These are phyloP conservation scores for Girardinus metallicus DNA, from an alignment of 2,797 vertebrate species.

Conservation along the genomic window DNA sequence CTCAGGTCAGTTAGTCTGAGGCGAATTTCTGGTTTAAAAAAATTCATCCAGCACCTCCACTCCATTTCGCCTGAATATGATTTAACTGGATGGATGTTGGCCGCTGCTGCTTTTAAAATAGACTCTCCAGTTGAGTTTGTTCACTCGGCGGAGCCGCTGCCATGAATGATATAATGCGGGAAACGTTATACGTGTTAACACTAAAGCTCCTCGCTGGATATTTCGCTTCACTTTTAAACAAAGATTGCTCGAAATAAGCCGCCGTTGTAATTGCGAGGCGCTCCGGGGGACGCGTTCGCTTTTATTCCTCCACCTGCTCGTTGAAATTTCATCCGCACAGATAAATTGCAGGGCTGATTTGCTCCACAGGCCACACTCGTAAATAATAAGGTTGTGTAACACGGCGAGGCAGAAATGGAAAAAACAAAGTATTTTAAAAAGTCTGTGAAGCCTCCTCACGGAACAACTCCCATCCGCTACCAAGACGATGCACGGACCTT, in stretches of 20 bases:
- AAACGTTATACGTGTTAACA: slow-evolving; percentile 10
- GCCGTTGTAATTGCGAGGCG: slow-evolving; percentile 5
- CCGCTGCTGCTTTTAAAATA: slow-evolving; percentile 46
- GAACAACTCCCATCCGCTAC: slow-evolving; percentile 63
- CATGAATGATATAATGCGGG: slow-evolving; percentile 29
- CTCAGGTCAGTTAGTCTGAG: slow-evolving; percentile 55
- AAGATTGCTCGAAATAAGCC: not conserved
- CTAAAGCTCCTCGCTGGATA: slow-evolving; percentile 1
- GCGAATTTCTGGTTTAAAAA: slow-evolving; percentile 44
- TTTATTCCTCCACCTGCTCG: slow-evolving; percentile 26
- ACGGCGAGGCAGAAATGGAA: slow-evolving; percentile 5
- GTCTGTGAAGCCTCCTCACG: slow-evolving; percentile 34
- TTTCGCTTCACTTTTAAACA: slow-evolving; percentile 22
- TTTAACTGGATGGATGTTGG: slow-evolving; percentile 47
- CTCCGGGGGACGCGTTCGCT: not conserved
- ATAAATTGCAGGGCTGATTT: slow-evolving; percentile 12
- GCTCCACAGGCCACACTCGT: slow-evolving; percentile 35
- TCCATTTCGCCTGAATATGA: slow-evolving; percentile 58
- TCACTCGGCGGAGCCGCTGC: slow-evolving; percentile 10
- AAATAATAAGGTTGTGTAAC: slow-evolving; percentile 68
- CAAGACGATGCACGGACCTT: slow-evolving; percentile 34
- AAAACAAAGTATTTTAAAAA: slow-evolving; percentile 40
- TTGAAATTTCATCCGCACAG: slow-evolving; percentile 21
- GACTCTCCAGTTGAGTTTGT: slow-evolving; percentile 37
- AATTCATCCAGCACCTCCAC: slow-evolving; percentile 52